A percentile compares a stretch with the other conserved stretches of the same genome.
Conservation (phyloP, 2,113 vertebrate genomes). For the Mustela nigripes region DNA sequence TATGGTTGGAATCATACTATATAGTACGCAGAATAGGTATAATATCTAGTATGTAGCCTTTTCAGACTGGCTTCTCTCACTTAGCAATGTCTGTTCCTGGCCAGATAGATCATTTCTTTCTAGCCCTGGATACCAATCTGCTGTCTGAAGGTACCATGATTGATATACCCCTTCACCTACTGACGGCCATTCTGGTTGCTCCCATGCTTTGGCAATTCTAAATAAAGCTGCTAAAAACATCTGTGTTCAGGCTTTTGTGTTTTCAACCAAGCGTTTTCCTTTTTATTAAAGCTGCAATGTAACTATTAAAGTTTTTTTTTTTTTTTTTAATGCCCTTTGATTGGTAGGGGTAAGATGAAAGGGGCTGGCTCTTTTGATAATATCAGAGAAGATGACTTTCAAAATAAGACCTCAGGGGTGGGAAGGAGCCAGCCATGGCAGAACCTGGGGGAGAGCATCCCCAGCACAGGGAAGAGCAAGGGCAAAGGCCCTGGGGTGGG, state of each 20-base stretch:
- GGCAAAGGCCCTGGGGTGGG: background rate
- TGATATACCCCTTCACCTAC: background rate
- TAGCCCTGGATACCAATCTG: background rate
- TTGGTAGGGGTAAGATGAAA: background rate
- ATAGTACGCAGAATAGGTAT: too few relatives aligned
- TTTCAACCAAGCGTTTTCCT: slow-evolving; percentile 28
- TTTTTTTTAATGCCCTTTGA: background rate
- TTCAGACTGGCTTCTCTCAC: background rate
- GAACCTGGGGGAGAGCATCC: background rate
- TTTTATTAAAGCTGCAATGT: slow-evolving; percentile 23
- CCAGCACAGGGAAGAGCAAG: too few relatives aligned
- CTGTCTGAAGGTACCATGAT: background rate
- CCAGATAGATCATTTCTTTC: background rate
- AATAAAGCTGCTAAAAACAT: background rate
- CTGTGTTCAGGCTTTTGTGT: background rate
- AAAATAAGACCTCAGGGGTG: background rate
- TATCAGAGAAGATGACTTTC: background rate
- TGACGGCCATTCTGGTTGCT: background rate
- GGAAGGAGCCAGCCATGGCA: background rate
- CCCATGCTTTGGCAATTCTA: background rate
- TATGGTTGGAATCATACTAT: background rate
- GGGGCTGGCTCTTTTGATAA: background rate
- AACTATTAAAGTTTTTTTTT: background rate
- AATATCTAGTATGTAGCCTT: background rate
- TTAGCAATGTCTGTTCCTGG: background rate